Evolutionary conservation across 2,888 invertebrate species (phyloP).

Genomic region (Drosophila helvetica): DNA sequence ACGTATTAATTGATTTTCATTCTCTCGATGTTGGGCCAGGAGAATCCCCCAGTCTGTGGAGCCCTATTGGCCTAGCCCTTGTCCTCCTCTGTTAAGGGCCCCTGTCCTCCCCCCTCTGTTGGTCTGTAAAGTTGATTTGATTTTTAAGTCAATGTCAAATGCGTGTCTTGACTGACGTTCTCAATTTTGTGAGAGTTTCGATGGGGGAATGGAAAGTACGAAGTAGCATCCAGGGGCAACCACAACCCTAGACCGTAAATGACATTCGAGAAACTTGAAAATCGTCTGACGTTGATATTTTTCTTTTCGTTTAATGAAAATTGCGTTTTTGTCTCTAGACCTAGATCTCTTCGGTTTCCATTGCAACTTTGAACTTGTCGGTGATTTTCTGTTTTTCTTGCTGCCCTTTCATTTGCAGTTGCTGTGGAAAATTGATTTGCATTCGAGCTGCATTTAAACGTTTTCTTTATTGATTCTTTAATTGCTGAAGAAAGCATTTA

Average conservation of each 20-base stretch:
- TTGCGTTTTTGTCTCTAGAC: neutral
- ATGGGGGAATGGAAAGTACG: neutral
- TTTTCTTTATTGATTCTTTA: constrained; percentile 25
- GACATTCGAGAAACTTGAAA: constrained; percentile 1
- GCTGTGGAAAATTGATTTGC: constrained; percentile 42
- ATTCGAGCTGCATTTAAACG: constrained; percentile 10
- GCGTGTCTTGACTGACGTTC: constrained; percentile 31
- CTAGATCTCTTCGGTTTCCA: constrained; percentile 1
- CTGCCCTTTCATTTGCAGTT: constrained; percentile 31
- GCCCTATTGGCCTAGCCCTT: neutral
- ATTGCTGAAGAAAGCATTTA: constrained; percentile 4
- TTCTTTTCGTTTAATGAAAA: constrained; percentile 48
- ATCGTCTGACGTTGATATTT: constrained; percentile 20
- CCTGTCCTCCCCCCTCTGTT: neutral
- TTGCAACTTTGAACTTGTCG: constrained; percentile 31
- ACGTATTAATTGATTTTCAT: constrained; percentile 61
- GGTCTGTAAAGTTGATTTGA: constrained; percentile 59
- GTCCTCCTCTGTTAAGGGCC: too few species aligned
- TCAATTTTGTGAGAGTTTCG: neutral
- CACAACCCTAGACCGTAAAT: neutral
- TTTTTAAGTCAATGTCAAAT: constrained; percentile 61
- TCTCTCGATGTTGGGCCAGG: constrained; percentile 55
- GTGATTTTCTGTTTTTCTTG: constrained; percentile 11
- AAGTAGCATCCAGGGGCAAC: constrained; percentile 1
- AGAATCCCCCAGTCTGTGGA: constrained; percentile 12